phyloP scores from a whole-genome alignment of 2,888 invertebrate genomes.

The Harpalus rubripes region DNA sequence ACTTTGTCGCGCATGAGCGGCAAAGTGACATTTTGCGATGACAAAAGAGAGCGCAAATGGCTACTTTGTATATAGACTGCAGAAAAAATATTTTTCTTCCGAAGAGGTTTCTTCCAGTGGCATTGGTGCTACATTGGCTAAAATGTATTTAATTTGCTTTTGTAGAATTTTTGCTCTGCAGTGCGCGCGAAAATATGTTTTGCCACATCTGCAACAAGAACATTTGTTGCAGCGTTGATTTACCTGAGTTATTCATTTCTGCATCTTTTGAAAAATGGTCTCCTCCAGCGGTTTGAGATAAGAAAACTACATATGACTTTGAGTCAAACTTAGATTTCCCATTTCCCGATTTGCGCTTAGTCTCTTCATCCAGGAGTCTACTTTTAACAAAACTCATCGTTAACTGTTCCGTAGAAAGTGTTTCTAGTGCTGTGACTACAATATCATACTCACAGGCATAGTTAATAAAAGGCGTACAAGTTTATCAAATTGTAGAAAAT shows the following conservation, averaged over 20 bases:
- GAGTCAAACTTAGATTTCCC: no score
- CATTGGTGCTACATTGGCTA: not conserved
- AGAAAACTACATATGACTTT: no score
- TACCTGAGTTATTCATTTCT: not conserved
- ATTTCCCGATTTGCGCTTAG: not conserved
- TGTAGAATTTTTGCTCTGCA: not conserved
- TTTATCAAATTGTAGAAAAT: conserved; percentile 56
- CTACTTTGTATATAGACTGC: no score
- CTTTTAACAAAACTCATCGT: conserved; percentile 69
- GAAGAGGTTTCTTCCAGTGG: not conserved
- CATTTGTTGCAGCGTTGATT: not conserved
- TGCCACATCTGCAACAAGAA: not conserved
- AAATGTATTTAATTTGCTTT: not conserved
- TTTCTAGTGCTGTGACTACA: not conserved
- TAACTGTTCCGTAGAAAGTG: conserved; percentile 45
- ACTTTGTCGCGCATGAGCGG: no score
- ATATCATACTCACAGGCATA: not conserved
- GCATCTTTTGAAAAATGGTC: not conserved
- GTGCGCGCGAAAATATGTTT: not conserved
- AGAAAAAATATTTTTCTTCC: not conserved
- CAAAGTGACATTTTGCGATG: no score
- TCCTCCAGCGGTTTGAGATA: no score
- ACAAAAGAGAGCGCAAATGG: no score
- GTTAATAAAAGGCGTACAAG: conserved; percentile 61
- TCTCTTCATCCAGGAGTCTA: conserved; percentile 69